Base-by-base conservation (phyloP, 1,140 invertebrate genomes). In the Agrilus planipennis region DNA sequence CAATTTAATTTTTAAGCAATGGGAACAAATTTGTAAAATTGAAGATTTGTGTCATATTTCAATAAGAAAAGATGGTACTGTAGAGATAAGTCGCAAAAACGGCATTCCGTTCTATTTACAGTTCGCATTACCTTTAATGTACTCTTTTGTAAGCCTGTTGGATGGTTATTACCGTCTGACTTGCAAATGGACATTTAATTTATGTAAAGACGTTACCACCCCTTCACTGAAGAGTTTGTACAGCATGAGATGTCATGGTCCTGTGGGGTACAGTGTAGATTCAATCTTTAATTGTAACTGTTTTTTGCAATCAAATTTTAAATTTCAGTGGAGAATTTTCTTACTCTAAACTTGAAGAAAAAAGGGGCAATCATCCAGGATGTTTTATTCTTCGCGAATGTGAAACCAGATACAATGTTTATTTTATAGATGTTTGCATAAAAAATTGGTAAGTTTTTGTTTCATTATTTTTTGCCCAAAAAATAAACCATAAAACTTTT, bases 141-240 rank as follows among this genome's bases (percentile, higher is more conserved):
- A 75, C 30, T 89, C 88, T 0, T 91, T 91, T 64, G 78, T 92
- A 34, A 84, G 84, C 34, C 67, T 80, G 12, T 61, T 91, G 37
- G 81, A 89, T 65, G 88, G 88, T 35, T 93, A 93, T 62, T 91
- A 90, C 57, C 76, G 89, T 50, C 66, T 92, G 34, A 79, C 79
- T 41, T 75, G 80, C 16, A 90, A 87, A 64, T 92, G 88, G 87
- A 90, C 79, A 18, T 88, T 88, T 55, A 87, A 91, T 67, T 64
- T 92, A 29, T 92, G 86, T 56, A 76, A 76, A 56, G 77, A 87
- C 46, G 69, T 86, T 27, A 61, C 69, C 36, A 84, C 85, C 2
- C 87, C 87, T 16, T 84, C 79, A 12, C 62, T 92, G 22, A 68
- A 75, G 49, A 73, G 71, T 51, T 57, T 92, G n/a, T 71, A 78